These are phyloP conservation scores for Mesoclemmys tuberculata DNA, from an alignment of 2,113 vertebrate genomes.

Conservation along the genomic window DNA sequence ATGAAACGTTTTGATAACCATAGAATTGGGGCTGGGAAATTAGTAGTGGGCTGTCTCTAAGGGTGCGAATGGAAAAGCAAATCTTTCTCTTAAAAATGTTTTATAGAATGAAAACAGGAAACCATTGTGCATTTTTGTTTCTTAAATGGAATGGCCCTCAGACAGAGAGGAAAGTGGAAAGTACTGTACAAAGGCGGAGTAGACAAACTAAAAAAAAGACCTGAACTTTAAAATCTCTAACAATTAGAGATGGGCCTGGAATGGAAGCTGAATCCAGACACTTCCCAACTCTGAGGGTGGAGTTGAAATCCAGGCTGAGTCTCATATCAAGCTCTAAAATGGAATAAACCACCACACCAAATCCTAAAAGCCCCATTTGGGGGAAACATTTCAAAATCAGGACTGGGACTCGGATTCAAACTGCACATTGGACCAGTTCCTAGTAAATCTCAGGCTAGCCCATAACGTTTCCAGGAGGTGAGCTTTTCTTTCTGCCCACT, in stretches of 20 bases:
- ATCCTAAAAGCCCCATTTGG: background rate
- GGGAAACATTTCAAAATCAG: slow-evolving; percentile 24
- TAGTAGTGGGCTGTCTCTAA: background rate
- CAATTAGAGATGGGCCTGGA: background rate
- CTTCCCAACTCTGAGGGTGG: background rate
- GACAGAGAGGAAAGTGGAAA: background rate
- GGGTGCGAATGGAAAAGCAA: background rate
- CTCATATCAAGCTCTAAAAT: background rate
- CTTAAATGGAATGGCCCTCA: background rate
- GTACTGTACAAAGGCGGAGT: background rate
- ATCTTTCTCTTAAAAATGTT: background rate
- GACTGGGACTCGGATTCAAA: background rate
- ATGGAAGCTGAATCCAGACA: background rate
- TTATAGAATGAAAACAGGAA: background rate
- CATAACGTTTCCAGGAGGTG: background rate
- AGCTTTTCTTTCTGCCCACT: background rate
- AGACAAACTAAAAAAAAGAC: background rate
- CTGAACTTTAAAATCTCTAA: background rate
- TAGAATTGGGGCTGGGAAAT: background rate
- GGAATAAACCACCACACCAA: background rate
- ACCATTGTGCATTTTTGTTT: background rate
- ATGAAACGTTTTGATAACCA: background rate
- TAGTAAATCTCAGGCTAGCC: background rate
- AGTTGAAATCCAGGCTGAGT: slow-evolving; percentile 8
- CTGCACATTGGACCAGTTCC: background rate